A percentile compares a stretch with the other conserved stretches of the same genome.
Conservation (phyloP, 2,113 vertebrate genomes). For the Eulacestoma nigropectus region DNA sequence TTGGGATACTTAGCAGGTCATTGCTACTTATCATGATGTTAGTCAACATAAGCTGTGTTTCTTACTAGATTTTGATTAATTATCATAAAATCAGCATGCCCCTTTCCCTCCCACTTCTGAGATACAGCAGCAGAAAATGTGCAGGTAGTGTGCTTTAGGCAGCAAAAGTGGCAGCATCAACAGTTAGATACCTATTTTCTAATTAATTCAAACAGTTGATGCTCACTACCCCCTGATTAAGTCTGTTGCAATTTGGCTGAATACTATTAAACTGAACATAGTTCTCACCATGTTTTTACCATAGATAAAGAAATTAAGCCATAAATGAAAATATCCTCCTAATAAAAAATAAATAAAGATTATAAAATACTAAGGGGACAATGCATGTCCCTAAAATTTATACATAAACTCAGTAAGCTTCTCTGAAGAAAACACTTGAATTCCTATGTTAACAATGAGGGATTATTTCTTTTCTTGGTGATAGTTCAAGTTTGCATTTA, state of each 20-base stretch:
- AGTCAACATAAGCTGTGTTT: not conserved
- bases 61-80: not conserved
- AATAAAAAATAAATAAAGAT: not conserved
- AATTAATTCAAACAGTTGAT: conserved; percentile 36
- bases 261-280: not conserved
- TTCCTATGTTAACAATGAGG: not conserved
- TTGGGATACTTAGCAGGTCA: not conserved
- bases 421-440: not conserved
- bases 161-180: not conserved
- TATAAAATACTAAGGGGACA: not conserved
- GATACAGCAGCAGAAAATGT: not conserved
- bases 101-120: not conserved
- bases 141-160: not conserved
- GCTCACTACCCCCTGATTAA: conserved; percentile 6
- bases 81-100: not conserved
- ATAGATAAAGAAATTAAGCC: not conserved
- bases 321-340: not conserved
- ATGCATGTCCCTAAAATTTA: not conserved
- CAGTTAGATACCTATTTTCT: not conserved
- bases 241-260: not conserved
- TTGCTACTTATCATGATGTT: not conserved
- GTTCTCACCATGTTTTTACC: not conserved
- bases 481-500: not conserved
- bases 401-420: not conserved
- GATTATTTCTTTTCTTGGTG: not conserved